Percentiles rank a stretch among this genome's conserved stretches.
Conservation (phyloP, 2,113 vertebrate species). For the Percina caprodes region DNA sequence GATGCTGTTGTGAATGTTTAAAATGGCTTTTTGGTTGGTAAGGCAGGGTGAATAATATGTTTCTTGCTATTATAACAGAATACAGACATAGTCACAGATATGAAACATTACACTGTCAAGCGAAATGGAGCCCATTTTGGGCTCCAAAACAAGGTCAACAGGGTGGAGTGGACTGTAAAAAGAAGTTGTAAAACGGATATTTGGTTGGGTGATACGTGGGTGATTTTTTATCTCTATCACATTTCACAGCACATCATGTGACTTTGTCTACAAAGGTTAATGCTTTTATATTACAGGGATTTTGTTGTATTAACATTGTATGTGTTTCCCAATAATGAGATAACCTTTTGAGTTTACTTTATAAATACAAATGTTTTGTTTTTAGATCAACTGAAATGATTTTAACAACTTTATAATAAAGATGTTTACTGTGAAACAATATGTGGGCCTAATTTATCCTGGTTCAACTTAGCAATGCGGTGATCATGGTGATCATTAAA, state of each 20-base stretch:
- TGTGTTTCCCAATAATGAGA: constrained; percentile 4
- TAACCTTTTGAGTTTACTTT: constrained; percentile 8
- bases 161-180: neutral
- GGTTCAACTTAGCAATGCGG: neutral
- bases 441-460: neutral
- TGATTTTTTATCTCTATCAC: constrained; percentile 3
- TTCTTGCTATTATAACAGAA: constrained; percentile 22
- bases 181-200: constrained; percentile 13
- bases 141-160: constrained; percentile 51
- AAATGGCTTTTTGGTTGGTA: too few species aligned
- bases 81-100: constrained; percentile 13
- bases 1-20: neutral
- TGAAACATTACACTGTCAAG: constrained; percentile 2
- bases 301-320: constrained; percentile 9
- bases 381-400: constrained; percentile 32
- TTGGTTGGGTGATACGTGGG: neutral
- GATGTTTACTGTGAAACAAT: constrained; percentile 7
- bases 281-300: neutral
- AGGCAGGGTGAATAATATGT: neutral
- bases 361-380: constrained; percentile 22
- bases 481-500: neutral
- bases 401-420: constrained; percentile 33
- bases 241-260: neutral
- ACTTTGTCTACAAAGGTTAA: constrained; percentile 19
- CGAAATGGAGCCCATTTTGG: constrained; percentile 16